These are phyloP conservation scores for Paracentrotus lividus DNA, from an alignment of 53 echinoderm and acorn worm species.

Conservation along the genomic window DNA sequence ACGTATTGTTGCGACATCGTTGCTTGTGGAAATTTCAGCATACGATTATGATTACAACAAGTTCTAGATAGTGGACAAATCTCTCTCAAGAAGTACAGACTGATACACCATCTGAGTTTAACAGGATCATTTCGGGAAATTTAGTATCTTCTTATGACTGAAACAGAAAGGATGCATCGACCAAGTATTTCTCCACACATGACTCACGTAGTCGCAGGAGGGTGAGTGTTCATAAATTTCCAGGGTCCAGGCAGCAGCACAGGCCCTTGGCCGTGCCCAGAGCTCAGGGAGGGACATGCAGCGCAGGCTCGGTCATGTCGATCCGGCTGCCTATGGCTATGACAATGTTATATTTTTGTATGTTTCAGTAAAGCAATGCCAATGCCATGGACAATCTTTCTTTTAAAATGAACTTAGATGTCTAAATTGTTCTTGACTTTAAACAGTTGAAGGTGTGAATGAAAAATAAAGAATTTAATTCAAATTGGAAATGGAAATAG, in stretches of 20 bases:
- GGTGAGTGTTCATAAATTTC: conserved; percentile 77
- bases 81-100: background rate
- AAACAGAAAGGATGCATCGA: conserved; percentile 82
- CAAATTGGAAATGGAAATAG: too few species aligned
- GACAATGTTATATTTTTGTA: too few species aligned
- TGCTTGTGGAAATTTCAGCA: background rate
- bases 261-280: background rate
- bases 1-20: background rate
- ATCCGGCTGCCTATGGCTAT: background rate
- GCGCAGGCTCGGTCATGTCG: background rate
- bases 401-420: too few species aligned
- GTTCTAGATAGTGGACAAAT: background rate
- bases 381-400: too few species aligned
- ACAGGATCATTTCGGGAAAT: background rate
- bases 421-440: too few species aligned
- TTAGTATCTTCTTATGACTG: conserved; percentile 30
- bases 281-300: background rate
- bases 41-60: background rate
- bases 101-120: background rate
- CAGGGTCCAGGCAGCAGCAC: background rate
- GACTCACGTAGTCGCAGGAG: conserved; percentile 98
- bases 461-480: too few species aligned
- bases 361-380: too few species aligned
- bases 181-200: conserved; percentile 91
- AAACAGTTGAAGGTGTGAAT: too few species aligned